Evolutionary conservation across 2,888 invertebrate species (phyloP), one percentile per base, ranked within the genome.

Genomic region (Fragum sueziense): DNA sequence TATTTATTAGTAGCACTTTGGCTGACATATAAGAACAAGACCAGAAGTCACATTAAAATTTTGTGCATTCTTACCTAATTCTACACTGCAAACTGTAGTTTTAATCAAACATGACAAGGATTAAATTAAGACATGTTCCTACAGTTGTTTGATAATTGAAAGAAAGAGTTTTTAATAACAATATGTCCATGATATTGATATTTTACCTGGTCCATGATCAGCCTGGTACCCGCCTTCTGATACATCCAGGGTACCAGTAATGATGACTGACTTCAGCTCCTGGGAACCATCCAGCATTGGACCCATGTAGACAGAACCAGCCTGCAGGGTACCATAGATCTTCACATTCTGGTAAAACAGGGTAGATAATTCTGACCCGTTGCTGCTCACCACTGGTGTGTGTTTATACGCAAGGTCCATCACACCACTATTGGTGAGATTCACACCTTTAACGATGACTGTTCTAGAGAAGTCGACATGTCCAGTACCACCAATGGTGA

Each of bases 141-240:
- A n/a, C n/a, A n/a, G n/a, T n/a, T n/a, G n/a, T n/a, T n/a, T n/a
- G n/a, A n/a, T n/a, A n/a, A n/a, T n/a, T n/a, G n/a, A n/a, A n/a
- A n/a, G n/a, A n/a, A n/a, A n/a, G n/a, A n/a, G n/a, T n/a, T n/a
- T n/a, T n/a, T n/a, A n/a, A n/a, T n/a, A n/a, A n/a, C n/a, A n/a
- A n/a, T n/a, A n/a, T n/a, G n/a, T n/a, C n/a, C n/a, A n/a, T n/a
- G n/a, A n/a, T n/a, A n/a, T n/a, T n/a, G n/a, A 41, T 41, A 11
- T 59, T 6, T 68, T 33, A 70, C 89, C 89, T 80, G 87, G 88
- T 51, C 89, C 89, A 54, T 76, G 69, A 41, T 85, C 79, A 25
- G 74, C 62, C 25, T 79, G 51, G 67, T 85, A 88, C 1, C 89
- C 89, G 17, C 88, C 88, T 20, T 78, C 86, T 2, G 82, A 79